Percentiles rank a stretch among this genome's conserved stretches.
Conservation (phyloP, 2,113 vertebrate genomes). For the Ceyx margarethae region DNA sequence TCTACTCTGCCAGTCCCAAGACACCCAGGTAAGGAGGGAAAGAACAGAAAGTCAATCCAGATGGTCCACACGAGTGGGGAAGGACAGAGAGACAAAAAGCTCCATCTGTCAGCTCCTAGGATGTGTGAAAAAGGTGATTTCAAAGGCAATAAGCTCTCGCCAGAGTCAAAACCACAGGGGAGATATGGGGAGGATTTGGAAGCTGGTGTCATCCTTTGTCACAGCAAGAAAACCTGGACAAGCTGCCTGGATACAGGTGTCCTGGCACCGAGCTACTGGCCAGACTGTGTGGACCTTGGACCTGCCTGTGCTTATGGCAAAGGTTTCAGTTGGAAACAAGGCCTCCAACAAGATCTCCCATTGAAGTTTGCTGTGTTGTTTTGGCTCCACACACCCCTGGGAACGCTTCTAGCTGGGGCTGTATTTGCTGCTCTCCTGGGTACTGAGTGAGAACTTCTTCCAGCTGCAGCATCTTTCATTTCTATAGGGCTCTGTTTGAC, state of each 20-base stretch:
- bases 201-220: background rate
- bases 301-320: background rate
- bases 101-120: background rate
- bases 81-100: background rate
- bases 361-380: background rate
- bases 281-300: background rate
- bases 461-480: background rate
- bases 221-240: background rate
- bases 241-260: background rate
- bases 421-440: background rate
- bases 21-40: background rate
- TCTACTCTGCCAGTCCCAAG: background rate
- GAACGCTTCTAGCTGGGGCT: background rate
- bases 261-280: background rate
- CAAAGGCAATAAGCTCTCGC: background rate
- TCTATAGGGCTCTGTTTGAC: background rate
- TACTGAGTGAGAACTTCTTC: background rate
- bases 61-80: background rate
- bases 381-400: background rate
- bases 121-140: background rate
- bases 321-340: background rate
- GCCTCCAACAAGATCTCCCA: background rate
- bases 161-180: background rate
- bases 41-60: background rate
- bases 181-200: background rate